Conservation (phyloP, 2,113 vertebrate species). For the Apodemus speciosus region DNA sequence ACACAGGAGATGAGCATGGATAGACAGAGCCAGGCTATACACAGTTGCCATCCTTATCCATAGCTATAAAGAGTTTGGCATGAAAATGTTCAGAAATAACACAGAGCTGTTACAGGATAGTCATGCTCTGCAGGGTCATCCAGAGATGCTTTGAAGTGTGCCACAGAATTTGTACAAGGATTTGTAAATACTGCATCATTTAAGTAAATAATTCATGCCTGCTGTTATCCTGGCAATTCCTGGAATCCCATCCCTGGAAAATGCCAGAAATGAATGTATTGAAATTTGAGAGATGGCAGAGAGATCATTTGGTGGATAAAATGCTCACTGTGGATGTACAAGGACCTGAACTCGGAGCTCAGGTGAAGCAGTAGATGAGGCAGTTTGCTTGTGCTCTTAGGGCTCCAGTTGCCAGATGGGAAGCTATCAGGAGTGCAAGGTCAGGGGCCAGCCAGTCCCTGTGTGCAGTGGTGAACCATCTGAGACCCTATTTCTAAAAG, state of each 20-base stretch:
- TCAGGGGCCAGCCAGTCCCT: not conserved
- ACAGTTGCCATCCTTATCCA: not conserved
- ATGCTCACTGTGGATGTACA: too few relatives aligned
- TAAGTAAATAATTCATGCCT: not conserved
- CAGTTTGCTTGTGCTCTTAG: too few relatives aligned
- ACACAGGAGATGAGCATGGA: too few relatives aligned
- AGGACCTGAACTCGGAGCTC: not conserved
- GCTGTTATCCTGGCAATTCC: not conserved
- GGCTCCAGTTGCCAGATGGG: not conserved
- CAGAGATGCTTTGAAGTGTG: not conserved
- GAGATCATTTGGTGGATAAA: not conserved
- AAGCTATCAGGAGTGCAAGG: not conserved
- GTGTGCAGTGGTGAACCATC: not conserved
- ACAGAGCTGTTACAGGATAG: rapidly evolving
- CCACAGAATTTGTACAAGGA: not conserved
- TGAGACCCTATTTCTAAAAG: not conserved
- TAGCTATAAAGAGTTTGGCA: too few relatives aligned
- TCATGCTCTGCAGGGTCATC: not conserved
- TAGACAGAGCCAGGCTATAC: too few relatives aligned
- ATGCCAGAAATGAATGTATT: not conserved
- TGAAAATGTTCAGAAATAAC: not conserved
- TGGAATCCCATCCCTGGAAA: not conserved
- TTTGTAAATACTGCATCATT: not conserved
- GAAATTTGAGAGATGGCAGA: not conserved
- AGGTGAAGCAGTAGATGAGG: not conserved